Base-by-base conservation (phyloP, 2,797 vertebrate genomes). In the Diplodus puntazzo region DNA sequence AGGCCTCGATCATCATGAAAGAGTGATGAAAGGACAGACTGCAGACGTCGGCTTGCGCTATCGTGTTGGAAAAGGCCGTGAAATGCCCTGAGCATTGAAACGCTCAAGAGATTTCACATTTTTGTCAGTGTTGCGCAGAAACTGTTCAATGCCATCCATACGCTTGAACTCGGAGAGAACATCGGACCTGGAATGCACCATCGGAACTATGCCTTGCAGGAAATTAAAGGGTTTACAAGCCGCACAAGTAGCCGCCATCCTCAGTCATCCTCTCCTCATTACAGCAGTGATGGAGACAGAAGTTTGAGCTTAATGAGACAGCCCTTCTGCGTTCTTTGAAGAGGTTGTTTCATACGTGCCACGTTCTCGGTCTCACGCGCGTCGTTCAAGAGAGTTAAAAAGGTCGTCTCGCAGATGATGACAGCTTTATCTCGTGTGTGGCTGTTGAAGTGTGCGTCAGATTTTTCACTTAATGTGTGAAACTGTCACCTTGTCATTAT, bases 241-340 rank as follows among this genome's bases (percentile, higher is more conserved):
- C 1, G 39, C 2, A 48, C 39, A 1, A 27, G 34, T 52, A 62
- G 39, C 13, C 49, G 39, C n/a, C 18, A 14, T 46, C 30, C 16
- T 39, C 21, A 61, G 23, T 6, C 1, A 30, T 68, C 49, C 53
- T 48, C 49, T 63, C 16, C 27, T 69, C 3, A n/a, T 63, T 39
- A 18, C 3, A 55, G 10, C 23, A 48, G 52, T 53, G 4, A 46
- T 20, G 21, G n/a, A 48, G 6, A 34, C 7, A 34, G 25, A 27
- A 49, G 25, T 42, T 18, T 43, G 3, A 13, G 12, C n/a, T 55
- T 16, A 11, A 62, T 52, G 34, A 39, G 11, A 20, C 11, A 42
- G 53, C 30, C 65, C 65, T 59, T 61, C 64, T 68, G 52, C 39
- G 10, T 65, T 64, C 17, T 46, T 46, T 39, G 4, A 5, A 62